Evolutionary conservation across 2,113 vertebrate genomes (phyloP).

Genomic region (Siniperca knerii): DNA sequence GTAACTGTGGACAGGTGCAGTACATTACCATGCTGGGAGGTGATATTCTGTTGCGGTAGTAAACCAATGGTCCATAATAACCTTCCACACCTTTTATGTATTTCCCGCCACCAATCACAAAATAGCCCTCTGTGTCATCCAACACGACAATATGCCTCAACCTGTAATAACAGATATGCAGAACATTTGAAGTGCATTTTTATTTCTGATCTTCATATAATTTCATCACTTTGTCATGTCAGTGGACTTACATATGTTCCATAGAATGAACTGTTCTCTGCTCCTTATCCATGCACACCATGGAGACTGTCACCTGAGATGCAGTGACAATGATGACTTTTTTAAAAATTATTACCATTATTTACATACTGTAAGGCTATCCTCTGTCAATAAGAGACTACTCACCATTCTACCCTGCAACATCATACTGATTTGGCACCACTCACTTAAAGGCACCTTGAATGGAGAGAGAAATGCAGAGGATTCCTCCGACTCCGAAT

Average conservation of each 20-base stretch:
- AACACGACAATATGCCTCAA: slow-evolving; percentile 56
- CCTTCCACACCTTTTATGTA: slow-evolving; percentile 78
- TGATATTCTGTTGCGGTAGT: slow-evolving; percentile 75
- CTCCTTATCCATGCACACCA: slow-evolving; percentile 66
- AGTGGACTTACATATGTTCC: slow-evolving; percentile 71
- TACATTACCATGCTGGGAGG: slow-evolving; percentile 62
- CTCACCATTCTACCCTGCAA: slow-evolving; percentile 76
- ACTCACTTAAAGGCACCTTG: slow-evolving; percentile 75
- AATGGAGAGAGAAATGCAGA: slow-evolving; percentile 76
- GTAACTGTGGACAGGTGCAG: not conserved
- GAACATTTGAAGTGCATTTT: not conserved
- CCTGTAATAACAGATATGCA: slow-evolving; percentile 58
- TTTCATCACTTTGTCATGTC: not conserved
- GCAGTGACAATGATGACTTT: not conserved
- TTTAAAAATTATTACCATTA: not conserved
- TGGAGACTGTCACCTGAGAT: slow-evolving; percentile 74
- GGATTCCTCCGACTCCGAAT: slow-evolving; percentile 52
- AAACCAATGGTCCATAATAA: slow-evolving; percentile 83
- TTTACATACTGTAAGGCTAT: not conserved
- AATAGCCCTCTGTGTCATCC: slow-evolving; percentile 85
- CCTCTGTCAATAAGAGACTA: not conserved
- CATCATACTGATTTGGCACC: slow-evolving; percentile 80
- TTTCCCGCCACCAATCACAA: slow-evolving; percentile 84
- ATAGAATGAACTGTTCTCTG: slow-evolving; percentile 26
- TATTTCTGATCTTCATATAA: not conserved